Percentiles rank a stretch among this genome's conserved stretches.
Evolutionary conservation across 2,888 invertebrate genomes (phyloP).

Genomic region (Ichneumon xanthorius): DNA sequence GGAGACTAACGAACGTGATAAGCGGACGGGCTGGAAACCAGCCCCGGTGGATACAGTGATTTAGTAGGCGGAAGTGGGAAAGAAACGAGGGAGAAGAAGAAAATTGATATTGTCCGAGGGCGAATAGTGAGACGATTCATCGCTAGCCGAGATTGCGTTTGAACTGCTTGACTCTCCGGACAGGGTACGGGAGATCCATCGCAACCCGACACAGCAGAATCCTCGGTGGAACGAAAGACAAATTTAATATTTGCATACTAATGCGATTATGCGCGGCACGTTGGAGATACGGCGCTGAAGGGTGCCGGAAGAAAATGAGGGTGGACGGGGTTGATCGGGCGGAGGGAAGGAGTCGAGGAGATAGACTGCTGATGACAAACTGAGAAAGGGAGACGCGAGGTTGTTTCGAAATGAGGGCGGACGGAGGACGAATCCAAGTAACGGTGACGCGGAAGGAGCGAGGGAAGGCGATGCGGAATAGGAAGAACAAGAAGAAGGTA

Average conservation of each 20-base stretch:
- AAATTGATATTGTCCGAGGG: conserved; percentile 54
- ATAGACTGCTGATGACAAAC: conserved; percentile 49
- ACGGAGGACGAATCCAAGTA: conserved; percentile 25
- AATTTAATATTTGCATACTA: conserved; percentile 80
- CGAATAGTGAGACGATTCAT: conserved; percentile 32
- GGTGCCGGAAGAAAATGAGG: conserved; percentile 39
- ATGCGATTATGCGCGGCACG: conserved; percentile 75
- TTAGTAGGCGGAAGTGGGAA: conserved; percentile 22
- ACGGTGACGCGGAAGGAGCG: neutral
- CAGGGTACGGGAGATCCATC: neutral
- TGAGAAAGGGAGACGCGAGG: conserved; percentile 32
- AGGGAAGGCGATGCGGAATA: conserved; percentile 57
- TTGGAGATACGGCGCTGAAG: conserved; percentile 53
- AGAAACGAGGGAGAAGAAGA: conserved; percentile 33
- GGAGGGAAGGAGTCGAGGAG: conserved; percentile 58
- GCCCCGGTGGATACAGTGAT: conserved; percentile 48
- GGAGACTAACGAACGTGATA: conserved; percentile 35
- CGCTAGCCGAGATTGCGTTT: conserved; percentile 5
- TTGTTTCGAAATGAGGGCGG: conserved; percentile 31
- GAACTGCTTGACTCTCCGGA: neutral
- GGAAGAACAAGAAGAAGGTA: conserved; percentile 48
- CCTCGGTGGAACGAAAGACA: conserved; percentile 45
- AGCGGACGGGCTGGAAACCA: neutral
- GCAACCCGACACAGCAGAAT: neutral
- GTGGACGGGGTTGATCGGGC: conserved; percentile 59